These are phyloP conservation scores for Leguminivora glycinivorella DNA, from an alignment of 1,140 invertebrate genomes.

Conservation along the genomic window DNA sequence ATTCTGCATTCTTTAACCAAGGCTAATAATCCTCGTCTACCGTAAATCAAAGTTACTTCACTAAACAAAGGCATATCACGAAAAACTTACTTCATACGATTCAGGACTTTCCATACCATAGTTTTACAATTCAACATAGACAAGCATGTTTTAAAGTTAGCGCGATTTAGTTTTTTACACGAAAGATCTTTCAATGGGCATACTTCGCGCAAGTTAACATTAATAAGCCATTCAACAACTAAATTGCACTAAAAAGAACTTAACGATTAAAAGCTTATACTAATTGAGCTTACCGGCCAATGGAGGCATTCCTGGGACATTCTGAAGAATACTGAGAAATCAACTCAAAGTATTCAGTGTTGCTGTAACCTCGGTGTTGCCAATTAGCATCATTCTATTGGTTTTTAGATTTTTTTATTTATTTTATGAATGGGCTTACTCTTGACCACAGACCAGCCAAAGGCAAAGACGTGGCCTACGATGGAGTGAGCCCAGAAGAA, in stretches of 20 bases:
- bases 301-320: not conserved
- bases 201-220: constrained; percentile 5
- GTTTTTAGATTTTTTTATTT: no score
- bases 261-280: constrained; percentile 1
- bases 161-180: not conserved
- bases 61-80: not conserved
- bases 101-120: not conserved
- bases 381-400: no score
- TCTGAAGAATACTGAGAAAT: not conserved
- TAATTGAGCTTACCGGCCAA: constrained; percentile 5
- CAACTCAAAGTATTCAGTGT: not conserved
- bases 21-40: not conserved
- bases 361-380: no score
- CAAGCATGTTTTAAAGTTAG: not conserved
- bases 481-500: no score
- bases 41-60: not conserved
- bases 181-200: constrained; percentile 8
- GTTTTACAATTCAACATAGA: not conserved
- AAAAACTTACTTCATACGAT: not conserved
- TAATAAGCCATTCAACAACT: constrained; percentile 7
- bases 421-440: no score
- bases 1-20: not conserved
- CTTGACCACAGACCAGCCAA: no score
- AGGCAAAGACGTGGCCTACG: no score
- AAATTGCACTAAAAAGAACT: constrained; percentile 11